A percentile compares a stretch with the other conserved stretches of the same genome.
Conservation (phyloP, 2,797 vertebrate genomes). For the Nasua narica region DNA sequence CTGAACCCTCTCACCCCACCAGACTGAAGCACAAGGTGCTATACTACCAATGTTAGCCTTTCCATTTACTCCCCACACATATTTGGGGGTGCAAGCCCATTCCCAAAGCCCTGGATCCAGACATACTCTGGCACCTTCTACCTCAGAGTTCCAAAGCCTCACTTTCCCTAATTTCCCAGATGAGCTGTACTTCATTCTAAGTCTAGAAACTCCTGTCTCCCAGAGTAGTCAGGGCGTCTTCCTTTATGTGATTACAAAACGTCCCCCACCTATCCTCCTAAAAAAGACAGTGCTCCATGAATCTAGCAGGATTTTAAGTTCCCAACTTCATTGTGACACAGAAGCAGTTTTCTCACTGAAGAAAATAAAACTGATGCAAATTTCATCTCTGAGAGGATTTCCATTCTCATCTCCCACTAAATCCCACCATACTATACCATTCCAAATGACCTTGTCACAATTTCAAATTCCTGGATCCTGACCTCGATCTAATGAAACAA, state of each 20-base stretch:
- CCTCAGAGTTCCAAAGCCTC: neutral
- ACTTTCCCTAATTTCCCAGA: neutral
- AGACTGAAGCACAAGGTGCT: neutral
- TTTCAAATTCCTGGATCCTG: neutral
- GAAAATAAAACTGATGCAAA: neutral
- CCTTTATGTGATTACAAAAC: neutral
- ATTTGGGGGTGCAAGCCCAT: neutral
- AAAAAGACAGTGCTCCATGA: neutral
- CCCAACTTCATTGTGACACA: neutral
- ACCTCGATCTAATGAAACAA: neutral
- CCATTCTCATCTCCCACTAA: neutral
- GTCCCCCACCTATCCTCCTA: neutral
- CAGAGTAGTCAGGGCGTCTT: neutral
- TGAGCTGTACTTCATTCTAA: neutral
- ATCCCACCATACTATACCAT: neutral
- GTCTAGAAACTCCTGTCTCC: neutral
- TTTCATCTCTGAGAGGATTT: neutral
- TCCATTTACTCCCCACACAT: neutral
- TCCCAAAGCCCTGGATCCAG: neutral
- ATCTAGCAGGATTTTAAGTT: neutral
- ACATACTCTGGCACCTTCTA: neutral
- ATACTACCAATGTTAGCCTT: neutral
- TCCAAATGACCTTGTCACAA: neutral
- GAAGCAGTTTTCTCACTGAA: neutral
- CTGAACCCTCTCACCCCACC: neutral